phyloP scores from a whole-genome alignment of 2,888 invertebrate genomes.

The Orchesella flavescens region DNA sequence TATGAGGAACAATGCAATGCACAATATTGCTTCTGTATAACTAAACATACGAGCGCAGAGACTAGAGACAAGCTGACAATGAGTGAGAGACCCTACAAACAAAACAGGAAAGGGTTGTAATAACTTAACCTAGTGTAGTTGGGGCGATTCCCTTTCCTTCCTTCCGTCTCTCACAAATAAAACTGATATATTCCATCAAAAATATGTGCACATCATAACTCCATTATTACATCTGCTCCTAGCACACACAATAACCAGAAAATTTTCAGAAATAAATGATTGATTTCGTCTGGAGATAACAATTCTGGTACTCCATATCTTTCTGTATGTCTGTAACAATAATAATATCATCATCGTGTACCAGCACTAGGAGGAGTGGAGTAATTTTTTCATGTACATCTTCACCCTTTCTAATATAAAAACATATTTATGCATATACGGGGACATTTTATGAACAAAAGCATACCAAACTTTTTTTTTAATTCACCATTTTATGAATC shows the following conservation, averaged over 20 bases:
- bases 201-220: constrained; percentile 10
- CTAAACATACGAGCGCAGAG: neutral
- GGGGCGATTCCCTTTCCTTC: constrained; percentile 39
- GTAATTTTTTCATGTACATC: constrained; percentile 27
- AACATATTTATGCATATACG: constrained; percentile 27
- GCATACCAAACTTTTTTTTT: neutral
- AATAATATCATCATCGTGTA: too few species aligned
- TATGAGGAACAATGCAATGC: constrained; percentile 8
- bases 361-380: too few species aligned
- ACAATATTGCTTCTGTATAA: neutral
- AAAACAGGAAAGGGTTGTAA: constrained; percentile 50
- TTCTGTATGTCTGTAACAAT: too few species aligned
- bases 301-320: neutral
- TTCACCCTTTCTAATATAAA: constrained; percentile 28
- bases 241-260: neutral
- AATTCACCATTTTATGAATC: neutral
- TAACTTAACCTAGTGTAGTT: constrained; percentile 19
- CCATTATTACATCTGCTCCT: constrained; percentile 22
- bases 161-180: constrained; percentile 14
- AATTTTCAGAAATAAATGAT: constrained; percentile 42
- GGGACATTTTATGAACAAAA: constrained; percentile 17
- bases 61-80: neutral
- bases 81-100: too few species aligned
- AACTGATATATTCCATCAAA: constrained; percentile 40
- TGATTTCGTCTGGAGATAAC: constrained; percentile 35